Evolutionary conservation across 2,113 vertebrate species (phyloP), one percentile per base, ranked within the genome.

Genomic region (Aldabrachelys gigantea): DNA sequence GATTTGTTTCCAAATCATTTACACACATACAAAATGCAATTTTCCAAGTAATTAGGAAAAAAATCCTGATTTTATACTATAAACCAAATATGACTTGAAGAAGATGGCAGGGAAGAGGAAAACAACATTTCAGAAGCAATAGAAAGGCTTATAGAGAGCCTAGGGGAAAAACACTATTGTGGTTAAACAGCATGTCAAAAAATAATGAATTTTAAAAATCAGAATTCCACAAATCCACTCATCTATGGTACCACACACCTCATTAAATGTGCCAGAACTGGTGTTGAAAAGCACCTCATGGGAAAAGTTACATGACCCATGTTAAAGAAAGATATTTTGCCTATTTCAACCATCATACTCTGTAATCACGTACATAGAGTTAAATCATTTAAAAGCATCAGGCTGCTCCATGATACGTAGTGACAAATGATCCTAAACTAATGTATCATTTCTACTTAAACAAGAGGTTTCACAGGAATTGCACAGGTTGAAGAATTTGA

Each of bases 331-430:
- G 80, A n/a, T 25, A 56, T 38, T 82, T 56, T 82, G n/a, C 53
- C 80, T 56, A 13, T 82, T 35, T n/a, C 27, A 47, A 80, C 31
- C 31, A 80, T 80, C 31, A 10, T 29, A 27, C 49, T 89, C 24
- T 89, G 91, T 88, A 93, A 89, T 82, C 54, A 82, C 27, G 91
- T 17, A 7, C 50, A 91, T 59, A 81, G 14, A 29, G 86, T 54
- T 94, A 95, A 89, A 65, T 69, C 22, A 54, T 49, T 93, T 81
- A 52, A 93, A 57, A 84, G 16, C 82, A 16, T 59, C 69, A 90
- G 1, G 4, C 22, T 90, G 87, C 35, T 8, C 80, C 59, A 81
- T 19, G 52, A 47, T 21, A 94, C 29, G 12, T 50, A 88, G 16
- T 24, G 69, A 75, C n/a, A 75, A 50, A 72, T 29, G 91, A 6